These are phyloP conservation scores for Collichthys lucidus DNA, from an alignment of 2,113 vertebrate genomes.

Conservation along the genomic window DNA sequence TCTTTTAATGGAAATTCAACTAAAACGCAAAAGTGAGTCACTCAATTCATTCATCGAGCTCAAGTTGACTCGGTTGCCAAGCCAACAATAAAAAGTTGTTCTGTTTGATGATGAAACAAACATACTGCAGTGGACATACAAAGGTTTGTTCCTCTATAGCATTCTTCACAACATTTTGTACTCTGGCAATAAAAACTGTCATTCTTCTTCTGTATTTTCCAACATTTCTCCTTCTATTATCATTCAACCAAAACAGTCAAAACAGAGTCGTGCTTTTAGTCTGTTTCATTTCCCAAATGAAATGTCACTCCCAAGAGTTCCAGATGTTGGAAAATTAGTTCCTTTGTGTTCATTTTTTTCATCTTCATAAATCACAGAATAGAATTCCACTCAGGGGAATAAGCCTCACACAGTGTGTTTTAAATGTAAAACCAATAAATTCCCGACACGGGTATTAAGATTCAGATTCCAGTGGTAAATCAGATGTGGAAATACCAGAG, in stretches of 20 bases:
- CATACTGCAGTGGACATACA: neutral
- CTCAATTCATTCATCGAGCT: neutral
- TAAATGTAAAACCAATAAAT: conserved; percentile 73
- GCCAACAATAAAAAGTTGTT: conserved; percentile 3
- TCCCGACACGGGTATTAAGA: conserved; percentile 63
- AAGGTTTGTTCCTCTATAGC: neutral
- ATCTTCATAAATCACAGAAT: conserved; percentile 64
- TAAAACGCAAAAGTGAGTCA: conserved; percentile 45
- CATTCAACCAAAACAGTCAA: conserved; percentile 42
- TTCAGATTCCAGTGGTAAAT: conserved; percentile 65
- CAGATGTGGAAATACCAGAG: conserved; percentile 64
- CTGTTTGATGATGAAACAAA: neutral
- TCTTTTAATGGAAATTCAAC: conserved; percentile 12
- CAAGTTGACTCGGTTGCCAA: neutral
- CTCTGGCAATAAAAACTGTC: neutral
- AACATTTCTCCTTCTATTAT: conserved; percentile 38
- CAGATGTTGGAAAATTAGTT: conserved; percentile 63
- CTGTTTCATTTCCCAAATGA: conserved; percentile 47
- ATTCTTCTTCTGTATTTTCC: neutral
- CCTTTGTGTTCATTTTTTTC: conserved; percentile 45
- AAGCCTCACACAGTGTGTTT: conserved; percentile 32
- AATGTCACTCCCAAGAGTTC: conserved; percentile 54
- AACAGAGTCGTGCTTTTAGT: conserved; percentile 48
- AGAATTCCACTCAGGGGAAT: conserved; percentile 57
- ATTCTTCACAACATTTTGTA: conserved; percentile 15